A percentile compares a stretch with the other conserved stretches of the same genome.
phyloP scores from a whole-genome alignment of 2,888 invertebrate genomes.

The Sarcophaga rosellei region DNA sequence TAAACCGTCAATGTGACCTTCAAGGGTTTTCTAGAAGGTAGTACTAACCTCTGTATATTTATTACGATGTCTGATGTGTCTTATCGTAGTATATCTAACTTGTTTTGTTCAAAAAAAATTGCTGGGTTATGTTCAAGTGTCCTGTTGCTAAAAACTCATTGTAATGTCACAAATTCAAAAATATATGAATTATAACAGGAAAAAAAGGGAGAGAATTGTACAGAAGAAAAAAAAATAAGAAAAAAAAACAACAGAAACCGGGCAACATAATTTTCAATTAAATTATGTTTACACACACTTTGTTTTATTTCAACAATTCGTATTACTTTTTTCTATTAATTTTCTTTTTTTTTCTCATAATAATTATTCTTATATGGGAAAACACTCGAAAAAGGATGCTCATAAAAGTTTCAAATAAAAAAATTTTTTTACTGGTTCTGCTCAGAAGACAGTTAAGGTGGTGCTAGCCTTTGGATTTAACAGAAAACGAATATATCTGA shows the following conservation, averaged over 20 bases:
- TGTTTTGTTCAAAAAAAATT: not conserved
- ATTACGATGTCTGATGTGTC: too few species aligned
- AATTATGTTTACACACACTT: slow-evolving; percentile 65
- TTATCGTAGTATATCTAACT: too few species aligned
- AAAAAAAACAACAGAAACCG: slow-evolving; percentile 23
- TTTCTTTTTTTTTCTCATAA: not conserved
- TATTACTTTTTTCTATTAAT: slow-evolving; percentile 6
- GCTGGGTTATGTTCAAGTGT: slow-evolving; percentile 44
- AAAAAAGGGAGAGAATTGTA: slow-evolving; percentile 5
- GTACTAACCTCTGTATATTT: too few species aligned
- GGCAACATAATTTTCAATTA: slow-evolving; percentile 68
- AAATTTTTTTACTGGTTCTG: too few species aligned
- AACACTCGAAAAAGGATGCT: slow-evolving; percentile 24
- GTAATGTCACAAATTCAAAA: slow-evolving; percentile 64
- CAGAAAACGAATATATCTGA: too few species aligned
- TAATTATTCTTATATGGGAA: slow-evolving; percentile 3
- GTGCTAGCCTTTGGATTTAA: too few species aligned
- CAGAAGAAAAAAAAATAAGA: slow-evolving; percentile 9
- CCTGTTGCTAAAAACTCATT: slow-evolving; percentile 41
- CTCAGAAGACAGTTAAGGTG: too few species aligned
- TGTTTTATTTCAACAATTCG: slow-evolving; percentile 61
- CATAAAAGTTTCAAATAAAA: not conserved
- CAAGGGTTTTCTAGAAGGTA: too few species aligned
- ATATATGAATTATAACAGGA: slow-evolving; percentile 58
- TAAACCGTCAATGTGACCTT: too few species aligned